Evolutionary conservation across 2,888 invertebrate genomes (phyloP).

Genomic region (Conus canariensis): DNA sequence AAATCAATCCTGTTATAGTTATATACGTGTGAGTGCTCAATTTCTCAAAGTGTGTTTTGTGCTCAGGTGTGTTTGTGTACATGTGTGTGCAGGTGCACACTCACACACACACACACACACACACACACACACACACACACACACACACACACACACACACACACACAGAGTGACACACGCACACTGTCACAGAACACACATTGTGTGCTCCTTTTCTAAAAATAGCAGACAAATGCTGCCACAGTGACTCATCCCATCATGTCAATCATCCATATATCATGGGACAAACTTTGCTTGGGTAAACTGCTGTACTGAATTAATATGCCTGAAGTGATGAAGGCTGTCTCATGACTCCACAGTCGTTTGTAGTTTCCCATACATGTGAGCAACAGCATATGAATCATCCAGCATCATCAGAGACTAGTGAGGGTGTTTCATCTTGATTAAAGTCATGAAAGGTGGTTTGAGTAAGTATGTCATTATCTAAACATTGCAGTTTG

Average conservation of each 20-base stretch:
- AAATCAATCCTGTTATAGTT: too few relatives aligned
- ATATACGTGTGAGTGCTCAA: too few relatives aligned
- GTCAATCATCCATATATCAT: not conserved
- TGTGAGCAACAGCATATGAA: too few relatives aligned
- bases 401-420: too few relatives aligned
- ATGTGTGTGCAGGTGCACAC: not conserved
- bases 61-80: not conserved
- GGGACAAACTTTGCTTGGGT: not conserved
- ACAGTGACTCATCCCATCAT: not conserved
- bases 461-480: too few relatives aligned
- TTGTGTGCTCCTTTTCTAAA: not conserved
- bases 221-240: not conserved
- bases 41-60: too few relatives aligned
- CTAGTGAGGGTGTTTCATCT: not conserved
- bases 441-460: not conserved
- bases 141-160: constrained; percentile 10
- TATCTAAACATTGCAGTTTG: not conserved
- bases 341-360: not conserved
- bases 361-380: too few relatives aligned
- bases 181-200: not conserved
- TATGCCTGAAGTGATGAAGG: not conserved
- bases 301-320: not conserved
- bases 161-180: not conserved
- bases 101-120: not conserved
- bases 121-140: not conserved